A percentile compares a stretch with the other conserved stretches of the same genome.
These are phyloP conservation scores for Pelvicachromis taeniatus DNA, from an alignment of 2,113 vertebrate species.

Conservation along the genomic window DNA sequence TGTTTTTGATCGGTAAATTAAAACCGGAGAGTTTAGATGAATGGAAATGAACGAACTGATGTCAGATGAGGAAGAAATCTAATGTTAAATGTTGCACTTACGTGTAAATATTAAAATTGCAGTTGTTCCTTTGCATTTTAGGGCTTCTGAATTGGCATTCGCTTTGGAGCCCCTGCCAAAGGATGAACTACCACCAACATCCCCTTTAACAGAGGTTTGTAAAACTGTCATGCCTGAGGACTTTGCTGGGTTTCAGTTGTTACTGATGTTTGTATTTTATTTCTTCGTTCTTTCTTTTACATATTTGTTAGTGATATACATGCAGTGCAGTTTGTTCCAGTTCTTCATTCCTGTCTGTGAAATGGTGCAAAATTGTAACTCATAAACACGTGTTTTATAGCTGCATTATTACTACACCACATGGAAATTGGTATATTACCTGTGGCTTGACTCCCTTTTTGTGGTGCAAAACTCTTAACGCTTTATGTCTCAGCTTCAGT, in stretches of 20 bases:
- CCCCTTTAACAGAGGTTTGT: slow-evolving; percentile 84
- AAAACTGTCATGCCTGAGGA: not conserved
- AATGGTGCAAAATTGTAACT: not conserved
- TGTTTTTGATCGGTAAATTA: not conserved
- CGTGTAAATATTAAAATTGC: not conserved
- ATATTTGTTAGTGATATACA: too few relatives aligned
- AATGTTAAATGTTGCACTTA: not conserved
- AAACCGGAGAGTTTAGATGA: not conserved
- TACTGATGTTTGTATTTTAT: not conserved
- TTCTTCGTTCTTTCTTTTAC: not conserved
- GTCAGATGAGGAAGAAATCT: not conserved
- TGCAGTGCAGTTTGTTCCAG: not conserved
- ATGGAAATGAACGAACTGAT: not conserved
- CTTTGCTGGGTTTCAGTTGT: not conserved
- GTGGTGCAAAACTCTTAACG: not conserved
- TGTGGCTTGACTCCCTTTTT: not conserved
- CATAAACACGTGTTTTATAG: not conserved
- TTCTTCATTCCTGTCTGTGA: not conserved
- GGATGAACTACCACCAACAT: slow-evolving; percentile 78
- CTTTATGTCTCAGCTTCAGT: not conserved
- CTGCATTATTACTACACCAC: not conserved
- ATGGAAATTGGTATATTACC: not conserved
- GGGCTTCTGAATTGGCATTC: slow-evolving; percentile 93
- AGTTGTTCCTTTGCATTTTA: slow-evolving; percentile 43
- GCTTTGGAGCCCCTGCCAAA: slow-evolving; percentile 83